phyloP scores from a whole-genome alignment of 2,797 vertebrate genomes.

The Taeniopygia guttata region DNA sequence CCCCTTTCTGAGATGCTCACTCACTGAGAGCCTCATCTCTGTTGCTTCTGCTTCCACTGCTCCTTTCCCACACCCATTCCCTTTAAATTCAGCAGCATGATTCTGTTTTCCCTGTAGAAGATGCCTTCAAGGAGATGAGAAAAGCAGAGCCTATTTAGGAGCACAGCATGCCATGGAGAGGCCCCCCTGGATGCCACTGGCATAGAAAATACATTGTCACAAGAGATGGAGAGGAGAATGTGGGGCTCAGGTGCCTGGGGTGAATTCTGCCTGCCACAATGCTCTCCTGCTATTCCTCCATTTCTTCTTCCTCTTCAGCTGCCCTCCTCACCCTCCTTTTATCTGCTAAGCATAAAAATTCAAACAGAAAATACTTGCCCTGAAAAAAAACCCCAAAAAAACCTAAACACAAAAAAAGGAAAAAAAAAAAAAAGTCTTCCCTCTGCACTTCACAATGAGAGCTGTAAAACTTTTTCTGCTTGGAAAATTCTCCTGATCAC shows the following conservation, averaged over 20 bases:
- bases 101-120: constrained; percentile 26
- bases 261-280: background rate
- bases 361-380: background rate
- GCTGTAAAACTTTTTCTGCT: constrained; percentile 69
- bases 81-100: background rate
- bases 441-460: constrained; percentile 68
- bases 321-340: background rate
- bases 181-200: background rate
- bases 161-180: background rate
- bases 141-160: constrained; percentile 6
- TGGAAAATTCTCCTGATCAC: constrained; percentile 69
- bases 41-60: background rate
- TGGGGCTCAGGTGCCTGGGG: background rate
- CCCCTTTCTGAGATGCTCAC: background rate
- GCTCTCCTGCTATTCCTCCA: background rate
- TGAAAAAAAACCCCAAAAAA: background rate
- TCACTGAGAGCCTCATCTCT: background rate
- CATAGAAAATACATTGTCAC: background rate
- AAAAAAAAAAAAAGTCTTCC: background rate
- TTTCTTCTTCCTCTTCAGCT: background rate
- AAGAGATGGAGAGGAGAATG: background rate
- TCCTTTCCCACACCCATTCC: background rate
- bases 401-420: background rate
- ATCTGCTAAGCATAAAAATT: constrained; percentile 5
- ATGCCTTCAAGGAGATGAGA: constrained; percentile 33